Conservation (phyloP, 2,113 vertebrate genomes). For the Syngnathus typhle region DNA sequence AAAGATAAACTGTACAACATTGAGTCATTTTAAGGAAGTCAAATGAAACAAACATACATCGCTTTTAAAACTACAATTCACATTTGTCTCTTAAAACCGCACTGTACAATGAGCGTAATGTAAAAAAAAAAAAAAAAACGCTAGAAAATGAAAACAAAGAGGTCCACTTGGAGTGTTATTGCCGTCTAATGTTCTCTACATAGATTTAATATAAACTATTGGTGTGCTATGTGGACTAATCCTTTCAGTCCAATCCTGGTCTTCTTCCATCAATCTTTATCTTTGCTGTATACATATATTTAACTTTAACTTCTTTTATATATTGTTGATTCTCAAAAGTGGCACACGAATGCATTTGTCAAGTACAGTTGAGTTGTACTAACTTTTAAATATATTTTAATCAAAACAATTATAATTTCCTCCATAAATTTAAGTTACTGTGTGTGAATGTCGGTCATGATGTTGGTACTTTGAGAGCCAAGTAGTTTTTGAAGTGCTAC, state of each 20-base stretch:
- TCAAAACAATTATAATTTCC: no score
- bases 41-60: conserved; percentile 12
- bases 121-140: conserved; percentile 45
- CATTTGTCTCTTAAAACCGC: conserved; percentile 51
- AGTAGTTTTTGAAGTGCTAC: background rate
- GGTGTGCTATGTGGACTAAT: conserved; percentile 54
- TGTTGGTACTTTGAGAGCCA: background rate
- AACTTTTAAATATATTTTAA: no score
- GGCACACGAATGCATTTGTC: no score
- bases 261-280: background rate
- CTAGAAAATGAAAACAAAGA: conserved; percentile 43
- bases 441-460: background rate
- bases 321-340: background rate
- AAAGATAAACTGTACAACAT: background rate
- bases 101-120: conserved; percentile 48
- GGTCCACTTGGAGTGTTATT: conserved; percentile 49
- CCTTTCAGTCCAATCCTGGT: background rate
- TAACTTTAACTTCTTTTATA: no score
- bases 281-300: background rate
- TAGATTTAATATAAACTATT: conserved; percentile 46
- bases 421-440: background rate
- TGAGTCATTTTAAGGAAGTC: background rate
- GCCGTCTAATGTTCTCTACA: conserved; percentile 27
- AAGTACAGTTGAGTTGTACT: no score
- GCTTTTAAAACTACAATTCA: conserved; percentile 20